Percentiles rank a stretch among this genome's conserved stretches.
phyloP scores from a whole-genome alignment of 2,888 invertebrate species.

The Invenusta paracnida region DNA sequence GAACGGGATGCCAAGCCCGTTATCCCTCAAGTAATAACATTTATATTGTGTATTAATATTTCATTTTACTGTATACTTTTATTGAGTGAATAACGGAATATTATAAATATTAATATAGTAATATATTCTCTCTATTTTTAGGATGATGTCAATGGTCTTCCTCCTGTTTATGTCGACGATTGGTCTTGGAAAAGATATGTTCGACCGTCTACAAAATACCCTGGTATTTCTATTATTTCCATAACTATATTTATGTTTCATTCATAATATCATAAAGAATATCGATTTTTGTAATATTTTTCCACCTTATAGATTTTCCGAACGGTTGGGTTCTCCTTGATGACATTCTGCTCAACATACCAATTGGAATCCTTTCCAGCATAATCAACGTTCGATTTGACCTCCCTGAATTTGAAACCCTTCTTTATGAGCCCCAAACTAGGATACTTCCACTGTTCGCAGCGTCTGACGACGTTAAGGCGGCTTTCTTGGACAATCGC shows the following conservation, averaged over 20 bases:
- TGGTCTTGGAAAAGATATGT: slow-evolving; percentile 26
- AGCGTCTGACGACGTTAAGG: not conserved
- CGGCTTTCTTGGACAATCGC: not conserved
- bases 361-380: not conserved
- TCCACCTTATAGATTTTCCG: not conserved
- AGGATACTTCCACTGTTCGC: not conserved
- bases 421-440: not conserved
- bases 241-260: too few relatives aligned
- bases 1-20: not conserved
- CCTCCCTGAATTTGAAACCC: not conserved
- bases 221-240: too few relatives aligned
- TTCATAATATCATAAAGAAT: too few relatives aligned
- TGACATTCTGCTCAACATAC: not conserved
- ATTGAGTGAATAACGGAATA: too few relatives aligned
- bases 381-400: not conserved
- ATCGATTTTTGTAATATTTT: too few relatives aligned
- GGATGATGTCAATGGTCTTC: not conserved
- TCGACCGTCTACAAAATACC: not conserved
- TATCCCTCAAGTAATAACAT: not conserved
- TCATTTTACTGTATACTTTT: not conserved
- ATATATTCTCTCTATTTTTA: not conserved
- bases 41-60: not conserved
- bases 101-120: too few relatives aligned
- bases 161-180: not conserved
- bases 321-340: not conserved